Conservation (phyloP, 2,113 vertebrate genomes). For the Heterocephalus glaber region DNA sequence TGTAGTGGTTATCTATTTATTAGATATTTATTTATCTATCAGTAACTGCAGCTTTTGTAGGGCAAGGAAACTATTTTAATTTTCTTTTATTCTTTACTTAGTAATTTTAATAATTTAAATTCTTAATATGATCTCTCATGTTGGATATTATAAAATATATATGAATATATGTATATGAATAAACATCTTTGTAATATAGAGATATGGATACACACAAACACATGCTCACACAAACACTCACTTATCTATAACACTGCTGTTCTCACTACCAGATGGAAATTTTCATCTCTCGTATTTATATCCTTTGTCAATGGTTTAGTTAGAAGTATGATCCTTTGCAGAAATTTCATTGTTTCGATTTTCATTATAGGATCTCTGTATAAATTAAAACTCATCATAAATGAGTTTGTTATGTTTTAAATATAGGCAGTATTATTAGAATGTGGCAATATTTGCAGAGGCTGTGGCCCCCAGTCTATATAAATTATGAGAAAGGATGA, state of each 20-base stretch:
- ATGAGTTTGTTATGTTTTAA: background rate
- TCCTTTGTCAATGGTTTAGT: background rate
- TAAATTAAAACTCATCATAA: background rate
- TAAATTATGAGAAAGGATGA: background rate
- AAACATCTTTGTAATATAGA: background rate
- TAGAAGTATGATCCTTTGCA: background rate
- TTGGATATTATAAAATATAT: background rate
- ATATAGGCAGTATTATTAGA: background rate
- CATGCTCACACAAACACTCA: rapidly evolving
- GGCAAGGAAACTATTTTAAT: background rate
- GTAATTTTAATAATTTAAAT: background rate
- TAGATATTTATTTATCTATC: no score
- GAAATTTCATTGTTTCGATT: background rate
- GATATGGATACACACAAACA: background rate
- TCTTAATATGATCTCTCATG: background rate
- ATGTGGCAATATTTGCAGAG: background rate
- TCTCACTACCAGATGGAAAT: background rate
- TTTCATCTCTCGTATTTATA: background rate
- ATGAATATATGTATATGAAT: background rate
- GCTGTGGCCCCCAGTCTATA: background rate
- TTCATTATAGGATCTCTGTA: background rate
- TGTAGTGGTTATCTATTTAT: no score
- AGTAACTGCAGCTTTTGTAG: background rate
- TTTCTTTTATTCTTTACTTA: background rate
- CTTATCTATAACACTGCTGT: background rate